These are phyloP conservation scores for Melanotaenia boesemani DNA, from an alignment of 2,797 vertebrate species.

Conservation along the genomic window DNA sequence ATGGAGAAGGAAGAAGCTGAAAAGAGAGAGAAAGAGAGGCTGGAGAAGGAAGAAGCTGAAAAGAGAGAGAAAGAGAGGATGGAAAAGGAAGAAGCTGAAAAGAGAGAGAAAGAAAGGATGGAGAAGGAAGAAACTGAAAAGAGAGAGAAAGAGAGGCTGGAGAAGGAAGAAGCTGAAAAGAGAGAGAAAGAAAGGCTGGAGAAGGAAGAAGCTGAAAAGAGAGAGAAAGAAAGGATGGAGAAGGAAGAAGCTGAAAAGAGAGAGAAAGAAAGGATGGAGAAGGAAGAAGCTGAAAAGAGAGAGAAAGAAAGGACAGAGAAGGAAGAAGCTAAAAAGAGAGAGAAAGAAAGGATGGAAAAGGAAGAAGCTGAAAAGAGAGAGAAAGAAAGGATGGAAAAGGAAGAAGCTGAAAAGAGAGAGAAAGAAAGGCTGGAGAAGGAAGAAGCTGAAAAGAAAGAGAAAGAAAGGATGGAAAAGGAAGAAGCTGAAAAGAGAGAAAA, in stretches of 20 bases:
- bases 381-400: too few species aligned
- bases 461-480: background rate
- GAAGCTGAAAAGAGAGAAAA: too few species aligned
- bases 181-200: background rate
- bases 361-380: too few species aligned
- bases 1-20: background rate
- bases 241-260: background rate
- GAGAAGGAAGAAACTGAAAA: background rate
- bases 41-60: background rate
- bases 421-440: background rate
- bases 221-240: too few species aligned
- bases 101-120: background rate
- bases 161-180: background rate
- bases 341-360: background rate
- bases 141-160: too few species aligned
- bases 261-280: background rate
- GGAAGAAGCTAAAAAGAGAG: background rate
- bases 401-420: constrained; percentile 1
- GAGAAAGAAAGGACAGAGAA: too few species aligned
- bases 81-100: background rate
- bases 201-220: too few species aligned
- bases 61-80: background rate
- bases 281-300: too few species aligned
- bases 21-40: background rate
- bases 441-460: background rate